Evolutionary conservation across 2,888 invertebrate species (phyloP).

Genomic region (Miltochrista miniata): DNA sequence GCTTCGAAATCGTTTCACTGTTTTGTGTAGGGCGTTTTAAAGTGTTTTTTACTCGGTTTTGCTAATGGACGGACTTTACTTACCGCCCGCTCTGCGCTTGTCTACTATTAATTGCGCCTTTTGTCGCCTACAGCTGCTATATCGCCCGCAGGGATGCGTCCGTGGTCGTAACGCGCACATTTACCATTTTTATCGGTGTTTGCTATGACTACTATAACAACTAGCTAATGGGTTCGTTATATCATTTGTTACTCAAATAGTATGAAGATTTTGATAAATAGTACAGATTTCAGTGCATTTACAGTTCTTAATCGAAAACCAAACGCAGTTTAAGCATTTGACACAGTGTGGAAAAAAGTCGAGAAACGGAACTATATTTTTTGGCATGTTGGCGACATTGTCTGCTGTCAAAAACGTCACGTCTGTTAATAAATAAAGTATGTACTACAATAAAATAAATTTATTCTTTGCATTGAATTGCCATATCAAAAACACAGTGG

Average conservation of each 20-base stretch:
- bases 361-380: no score
- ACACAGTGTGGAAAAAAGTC: no score
- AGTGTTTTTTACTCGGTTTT: conserved; percentile 52
- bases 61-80: conserved; percentile 71
- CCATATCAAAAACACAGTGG: no score
- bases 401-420: no score
- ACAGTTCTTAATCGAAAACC: no score
- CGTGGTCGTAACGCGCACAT: conserved; percentile 44
- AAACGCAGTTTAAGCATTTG: no score
- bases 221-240: conserved; percentile 22
- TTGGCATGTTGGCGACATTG: no score
- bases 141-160: conserved; percentile 38
- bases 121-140: conserved; percentile 68
- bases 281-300: no score
- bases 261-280: neutral
- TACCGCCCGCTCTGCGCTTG: conserved; percentile 61
- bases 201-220: neutral
- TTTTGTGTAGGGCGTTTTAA: conserved; percentile 56
- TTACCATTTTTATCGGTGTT: conserved; percentile 45
- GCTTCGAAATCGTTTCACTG: conserved; percentile 66
- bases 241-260: neutral
- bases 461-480: no score
- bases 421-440: no score
- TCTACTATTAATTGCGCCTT: conserved; percentile 78
- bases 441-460: no score